Evolutionary conservation across 2,888 invertebrate species (phyloP), one percentile per base, ranked within the genome.

Genomic region (Isoperla grammatica): DNA sequence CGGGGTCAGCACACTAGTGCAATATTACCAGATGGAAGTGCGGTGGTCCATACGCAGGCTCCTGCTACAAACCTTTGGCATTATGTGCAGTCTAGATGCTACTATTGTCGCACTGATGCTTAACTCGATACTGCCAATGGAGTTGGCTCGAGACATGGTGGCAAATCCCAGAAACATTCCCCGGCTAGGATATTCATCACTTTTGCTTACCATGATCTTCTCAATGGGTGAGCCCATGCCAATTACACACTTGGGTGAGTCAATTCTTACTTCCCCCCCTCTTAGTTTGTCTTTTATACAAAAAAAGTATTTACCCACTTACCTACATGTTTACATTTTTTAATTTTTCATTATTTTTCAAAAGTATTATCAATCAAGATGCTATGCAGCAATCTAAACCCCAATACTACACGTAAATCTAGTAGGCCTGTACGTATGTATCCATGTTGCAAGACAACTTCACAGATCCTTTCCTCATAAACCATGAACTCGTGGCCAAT

Each of bases 11-110:
- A 88, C 89, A 59, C 78, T 97, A 60, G 90, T 94, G 58, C 88
- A 92, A 70, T 96, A 94, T 78, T 96, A 95, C 75, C 96, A 96
- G 78, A 95, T 95, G 95, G 96, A 95, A 75, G 85, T 88, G 1
- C 78, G 91, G 64, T 91, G 91, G 91, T 86, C 87, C 0, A 85
- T 94, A 61, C 81, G 94, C 64, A 86, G 89, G 70, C 78, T 90
- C 9, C 77, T 95, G 43, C 75, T 95, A 59, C 82, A 93, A 78
- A 88, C 90, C 6, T 94, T 95, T 73, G 89, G 89, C 17, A 87
- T 90, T 29, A 86, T 95, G 81, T 94, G 94, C 71, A 87, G 88
- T 29, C 77, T 95, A 62, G 92, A 94, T 73, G 81, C 85, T 60
- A 85, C 86, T 3, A 87, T 91, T 45, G 81, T 94, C 37, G 87